Evolutionary conservation across 2,113 vertebrate species (phyloP), one percentile per base, ranked within the genome.

Genomic region (Chionodraco myersi): DNA sequence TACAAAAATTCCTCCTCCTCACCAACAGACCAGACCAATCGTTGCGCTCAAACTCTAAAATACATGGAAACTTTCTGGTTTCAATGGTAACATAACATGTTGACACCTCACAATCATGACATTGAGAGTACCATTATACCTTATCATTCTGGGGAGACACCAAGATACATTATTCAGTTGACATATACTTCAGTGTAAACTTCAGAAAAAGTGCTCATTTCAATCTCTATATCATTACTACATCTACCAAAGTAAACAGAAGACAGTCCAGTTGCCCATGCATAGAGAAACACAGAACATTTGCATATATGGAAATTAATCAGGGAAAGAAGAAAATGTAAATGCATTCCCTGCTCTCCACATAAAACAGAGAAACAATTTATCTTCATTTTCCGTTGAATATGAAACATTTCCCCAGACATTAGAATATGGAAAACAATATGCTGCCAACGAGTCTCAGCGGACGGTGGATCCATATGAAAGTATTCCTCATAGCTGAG

Each of bases 351-450:
- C 36, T 54, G 30, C 77, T 84, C 68, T 71, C 74, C 10, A 71
- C 64, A 77, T 70, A 74, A 88, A 84, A 72, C 79, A 79, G 63
- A 61, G 53, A 65, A 60, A 84, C 90, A 72, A 92, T 93, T 89
- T 85, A 87, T 93, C 89, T 92, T 92, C 75, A 91, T 92, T 91
- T 88, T 79, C 73, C 89, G 72, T 41, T 2, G 56, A 82, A 89
- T 85, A 72, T 74, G 77, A 84, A 82, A 91, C 84, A 82, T 69
- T 82, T 88, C 75, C 66, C 78, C 64, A 72, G 79, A 92, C 79
- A 66, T 72, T 79, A 85, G 81, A 79, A 88, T 88, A 73, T 76
- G 56, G 52, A 86, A 77, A 85, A 89, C 86, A 91, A 88, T 92
- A 88, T 84, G 79, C 86, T 82, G 75, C 83, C 82, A 81, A 86